Evolutionary conservation across 2,888 invertebrate species (phyloP).

Genomic region (Doris montereyensis): DNA sequence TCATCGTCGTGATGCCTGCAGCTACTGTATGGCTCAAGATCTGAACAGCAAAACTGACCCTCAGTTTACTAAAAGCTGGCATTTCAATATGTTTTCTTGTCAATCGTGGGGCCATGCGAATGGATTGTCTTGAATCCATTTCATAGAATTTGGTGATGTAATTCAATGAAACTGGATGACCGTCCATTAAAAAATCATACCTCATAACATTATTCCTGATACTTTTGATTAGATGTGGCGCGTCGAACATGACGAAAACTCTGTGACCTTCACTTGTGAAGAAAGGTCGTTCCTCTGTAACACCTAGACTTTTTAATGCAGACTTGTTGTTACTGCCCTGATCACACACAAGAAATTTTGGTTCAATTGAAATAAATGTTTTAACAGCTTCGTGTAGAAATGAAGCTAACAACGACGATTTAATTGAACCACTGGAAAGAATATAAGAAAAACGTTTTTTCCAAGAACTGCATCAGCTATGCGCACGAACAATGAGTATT

Average conservation of each 20-base stretch:
- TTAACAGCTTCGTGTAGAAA: too few relatives aligned
- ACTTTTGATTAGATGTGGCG: slow-evolving; percentile 3
- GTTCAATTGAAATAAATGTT: too few relatives aligned
- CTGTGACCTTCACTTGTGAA: neutral
- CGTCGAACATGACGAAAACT: neutral
- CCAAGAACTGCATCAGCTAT: too few relatives aligned
- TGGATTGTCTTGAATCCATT: neutral
- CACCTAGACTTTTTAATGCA: too few relatives aligned
- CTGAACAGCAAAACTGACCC: slow-evolving; percentile 6
- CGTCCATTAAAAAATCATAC: neutral
- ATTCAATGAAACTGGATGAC: neutral
- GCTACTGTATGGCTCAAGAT: slow-evolving; percentile 16
- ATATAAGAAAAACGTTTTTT: too few relatives aligned
- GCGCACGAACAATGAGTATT: too few relatives aligned
- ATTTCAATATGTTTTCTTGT: neutral
- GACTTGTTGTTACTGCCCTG: too few relatives aligned
- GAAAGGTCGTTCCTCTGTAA: neutral
- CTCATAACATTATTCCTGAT: neutral
- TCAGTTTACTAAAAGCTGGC: neutral
- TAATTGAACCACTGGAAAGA: too few relatives aligned
- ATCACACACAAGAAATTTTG: too few relatives aligned
- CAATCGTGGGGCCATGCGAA: slow-evolving; percentile 9
- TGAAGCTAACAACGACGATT: too few relatives aligned
- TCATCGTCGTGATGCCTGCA: neutral
- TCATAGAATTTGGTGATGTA: neutral